phyloP scores from a whole-genome alignment of 2,888 invertebrate genomes.

The Xylota sylvarum region DNA sequence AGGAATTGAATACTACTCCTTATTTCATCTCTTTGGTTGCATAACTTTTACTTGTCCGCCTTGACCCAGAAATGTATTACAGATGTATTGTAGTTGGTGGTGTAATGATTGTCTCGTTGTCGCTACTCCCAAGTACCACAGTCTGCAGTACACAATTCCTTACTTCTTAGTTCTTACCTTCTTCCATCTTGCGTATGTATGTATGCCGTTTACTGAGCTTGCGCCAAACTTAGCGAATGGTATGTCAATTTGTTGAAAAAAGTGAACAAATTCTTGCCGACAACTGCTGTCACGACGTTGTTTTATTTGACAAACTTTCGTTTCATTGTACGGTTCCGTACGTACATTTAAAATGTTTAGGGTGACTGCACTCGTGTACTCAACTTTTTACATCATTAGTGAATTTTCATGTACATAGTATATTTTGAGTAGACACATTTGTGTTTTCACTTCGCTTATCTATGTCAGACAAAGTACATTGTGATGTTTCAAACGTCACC shows the following conservation, averaged over 20 bases:
- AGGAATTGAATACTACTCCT: too few relatives aligned
- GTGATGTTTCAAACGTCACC: neutral
- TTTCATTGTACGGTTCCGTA: slow-evolving; percentile 14
- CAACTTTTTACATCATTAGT: slow-evolving; percentile 16
- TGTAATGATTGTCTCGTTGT: too few relatives aligned
- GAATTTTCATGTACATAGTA: neutral
- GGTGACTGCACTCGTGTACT: slow-evolving; percentile 6
- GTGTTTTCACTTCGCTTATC: neutral
- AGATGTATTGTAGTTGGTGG: too few relatives aligned
- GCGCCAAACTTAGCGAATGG: neutral
- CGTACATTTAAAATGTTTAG: slow-evolving; percentile 7
- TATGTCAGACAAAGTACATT: neutral
- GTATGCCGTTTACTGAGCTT: neutral
- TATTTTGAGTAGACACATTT: neutral
- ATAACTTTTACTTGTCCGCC: too few relatives aligned
- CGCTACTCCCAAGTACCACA: too few relatives aligned
- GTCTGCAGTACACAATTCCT: too few relatives aligned
- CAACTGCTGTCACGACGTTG: slow-evolving; percentile 4
- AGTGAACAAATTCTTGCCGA: too few relatives aligned
- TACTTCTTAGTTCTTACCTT: too few relatives aligned
- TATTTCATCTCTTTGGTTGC: too few relatives aligned
- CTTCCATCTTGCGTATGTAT: too few relatives aligned
- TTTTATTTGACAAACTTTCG: slow-evolving; percentile 9
- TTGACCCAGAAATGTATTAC: too few relatives aligned
- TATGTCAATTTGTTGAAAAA: slow-evolving; percentile 6